Base-by-base conservation (phyloP, 1,140 invertebrate genomes). In the Cyclargus thomasi region DNA sequence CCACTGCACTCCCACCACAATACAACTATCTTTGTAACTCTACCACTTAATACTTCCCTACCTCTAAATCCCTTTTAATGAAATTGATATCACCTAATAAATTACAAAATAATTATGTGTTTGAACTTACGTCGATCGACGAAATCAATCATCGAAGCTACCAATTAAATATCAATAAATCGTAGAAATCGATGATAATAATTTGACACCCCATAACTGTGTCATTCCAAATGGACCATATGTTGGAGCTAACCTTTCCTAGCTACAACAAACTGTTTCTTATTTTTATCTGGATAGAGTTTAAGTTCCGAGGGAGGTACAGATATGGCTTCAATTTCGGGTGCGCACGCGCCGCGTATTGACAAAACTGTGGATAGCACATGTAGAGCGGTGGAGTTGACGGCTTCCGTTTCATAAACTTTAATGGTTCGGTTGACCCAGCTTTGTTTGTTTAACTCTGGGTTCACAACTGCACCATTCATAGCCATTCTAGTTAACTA, bases 381-480 rank as follows among this genome's bases (percentile, higher is more conserved):
- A 84, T 82, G 85, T 76, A 47, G 39, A 47, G 39, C 78, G 77
- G 65, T 63, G 67, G 64, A 73, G 71, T 76, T 82, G 77, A 79
- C 79, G 71, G 85, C 83, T 87, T 88, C 85, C 85, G 87, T 90
- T 88, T 86, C 80, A 85, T 88, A 86, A 87, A 86, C 69, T 87
- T 90, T 90, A 85, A 90, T 76, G 78, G 81, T 81, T 80, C 72
- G 85, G 85, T 88, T 85, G 82, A 87, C 85, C 85, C 87, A 81
- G 83, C 85, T 86, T 82, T 90, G 87, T 88, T 90, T 87, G 81
- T 75, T 76, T 86, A 79, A 85, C 70, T 76, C 77, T 69, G 78
- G 73, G 72, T 80, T 77, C 78, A 89, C 84, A 89, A 86, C 78
- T 80, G 79, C 75, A 81, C 75, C 79, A 79, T 85, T 83, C 78